Conservation (phyloP, 2,113 vertebrate genomes). For the Prunella himalayana region DNA sequence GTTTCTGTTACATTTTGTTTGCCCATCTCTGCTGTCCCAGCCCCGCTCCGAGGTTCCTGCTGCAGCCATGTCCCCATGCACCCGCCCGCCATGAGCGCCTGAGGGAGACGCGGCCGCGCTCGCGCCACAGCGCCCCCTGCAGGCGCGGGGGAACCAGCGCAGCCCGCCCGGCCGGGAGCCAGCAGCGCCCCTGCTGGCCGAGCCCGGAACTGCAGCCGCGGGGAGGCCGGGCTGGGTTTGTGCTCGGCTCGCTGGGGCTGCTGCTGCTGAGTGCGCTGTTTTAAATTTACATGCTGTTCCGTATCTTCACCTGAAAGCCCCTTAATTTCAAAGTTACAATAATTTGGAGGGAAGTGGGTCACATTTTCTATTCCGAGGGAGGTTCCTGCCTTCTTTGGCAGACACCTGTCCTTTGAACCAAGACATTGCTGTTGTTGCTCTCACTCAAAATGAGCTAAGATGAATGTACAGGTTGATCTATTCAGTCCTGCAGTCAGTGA, state of each 20-base stretch:
- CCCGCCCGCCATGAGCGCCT: neutral
- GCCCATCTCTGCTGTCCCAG: accelerated
- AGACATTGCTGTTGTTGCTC: neutral
- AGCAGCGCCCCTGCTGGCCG: neutral
- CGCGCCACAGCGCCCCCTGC: neutral
- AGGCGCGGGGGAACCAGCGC: neutral
- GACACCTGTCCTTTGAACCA: neutral
- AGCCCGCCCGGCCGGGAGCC: neutral
- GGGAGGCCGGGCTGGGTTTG: neutral
- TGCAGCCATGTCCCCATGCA: accelerated
- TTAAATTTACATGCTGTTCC: accelerated
- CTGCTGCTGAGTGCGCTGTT: no score
- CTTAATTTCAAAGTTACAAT: accelerated
- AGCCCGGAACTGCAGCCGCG: neutral
- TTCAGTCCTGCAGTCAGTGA: neutral
- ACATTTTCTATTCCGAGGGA: neutral
- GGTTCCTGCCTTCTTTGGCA: neutral
- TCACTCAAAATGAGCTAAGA: neutral
- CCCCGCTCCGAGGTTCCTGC: neutral
- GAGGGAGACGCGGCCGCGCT: neutral
- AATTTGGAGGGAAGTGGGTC: neutral
- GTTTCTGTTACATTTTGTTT: neutral
- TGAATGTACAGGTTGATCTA: neutral
- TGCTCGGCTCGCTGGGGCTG: accelerated
- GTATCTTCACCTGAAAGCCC: neutral